Evolutionary conservation across 2,113 vertebrate genomes (phyloP).

Genomic region (Pseudolaguvia tuberculata): DNA sequence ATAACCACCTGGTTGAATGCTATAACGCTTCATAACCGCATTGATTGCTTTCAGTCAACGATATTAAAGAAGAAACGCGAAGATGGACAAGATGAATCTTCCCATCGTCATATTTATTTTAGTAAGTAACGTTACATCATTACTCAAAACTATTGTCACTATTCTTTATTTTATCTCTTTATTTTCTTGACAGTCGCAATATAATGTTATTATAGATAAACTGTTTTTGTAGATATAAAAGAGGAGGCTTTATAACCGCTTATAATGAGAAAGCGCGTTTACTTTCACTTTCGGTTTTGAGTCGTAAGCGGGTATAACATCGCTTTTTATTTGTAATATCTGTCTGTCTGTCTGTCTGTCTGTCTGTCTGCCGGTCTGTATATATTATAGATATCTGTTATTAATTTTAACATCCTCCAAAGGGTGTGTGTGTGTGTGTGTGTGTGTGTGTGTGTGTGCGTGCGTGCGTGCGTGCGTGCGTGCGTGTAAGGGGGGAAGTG

Average conservation of each 20-base stretch:
- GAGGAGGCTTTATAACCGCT: no score
- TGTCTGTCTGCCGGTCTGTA: accelerated
- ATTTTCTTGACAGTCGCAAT: neutral
- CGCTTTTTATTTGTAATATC: no score
- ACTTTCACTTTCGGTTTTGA: slow-evolving; percentile 42
- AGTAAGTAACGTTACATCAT: neutral
- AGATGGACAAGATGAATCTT: neutral
- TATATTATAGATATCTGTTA: no score
- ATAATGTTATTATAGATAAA: neutral
- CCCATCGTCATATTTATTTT: neutral
- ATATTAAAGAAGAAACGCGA: neutral
- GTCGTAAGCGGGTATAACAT: no score
- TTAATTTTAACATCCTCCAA: neutral
- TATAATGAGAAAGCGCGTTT: neutral
- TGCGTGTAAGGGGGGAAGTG: no score
- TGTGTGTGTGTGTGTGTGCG: neutral
- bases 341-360: neutral
- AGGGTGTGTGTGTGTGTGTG: neutral
- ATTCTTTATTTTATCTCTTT: neutral
- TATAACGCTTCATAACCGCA: no score
- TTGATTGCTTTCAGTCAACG: neutral
- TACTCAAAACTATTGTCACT: neutral
- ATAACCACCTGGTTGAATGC: neutral
- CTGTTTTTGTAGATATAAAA: neutral
- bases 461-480: no score